Conservation (phyloP, 2,888 invertebrate genomes). For the Lasius fuliginosus region DNA sequence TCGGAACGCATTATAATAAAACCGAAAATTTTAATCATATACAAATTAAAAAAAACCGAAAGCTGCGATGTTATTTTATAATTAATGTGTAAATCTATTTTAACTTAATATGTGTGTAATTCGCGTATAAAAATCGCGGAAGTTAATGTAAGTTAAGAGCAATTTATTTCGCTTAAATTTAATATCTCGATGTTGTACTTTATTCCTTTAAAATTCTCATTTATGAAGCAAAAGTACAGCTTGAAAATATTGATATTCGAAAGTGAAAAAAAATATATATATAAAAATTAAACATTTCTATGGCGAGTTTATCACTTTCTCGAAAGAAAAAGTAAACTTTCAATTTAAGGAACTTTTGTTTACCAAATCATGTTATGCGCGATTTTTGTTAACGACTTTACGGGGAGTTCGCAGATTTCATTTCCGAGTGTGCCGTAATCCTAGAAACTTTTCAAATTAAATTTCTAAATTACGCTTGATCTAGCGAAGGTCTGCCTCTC, state of each 20-base stretch:
- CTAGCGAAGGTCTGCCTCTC: constrained; percentile 22
- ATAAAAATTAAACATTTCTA: background rate
- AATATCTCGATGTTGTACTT: background rate
- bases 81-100: constrained; percentile 29
- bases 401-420: constrained; percentile 59
- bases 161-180: constrained; percentile 21
- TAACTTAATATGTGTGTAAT: constrained; percentile 9
- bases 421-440: constrained; percentile 50
- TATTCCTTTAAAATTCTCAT: constrained; percentile 8
- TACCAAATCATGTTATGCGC: constrained; percentile 25
- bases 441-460: constrained; percentile 77
- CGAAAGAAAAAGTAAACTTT: background rate
- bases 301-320: background rate
- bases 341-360: constrained; percentile 30
- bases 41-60: background rate
- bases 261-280: background rate
- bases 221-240: background rate
- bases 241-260: background rate
- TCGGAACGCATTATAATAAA: background rate
- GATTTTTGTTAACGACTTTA: constrained; percentile 49
- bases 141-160: background rate
- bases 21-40: background rate
- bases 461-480: constrained; percentile 75
- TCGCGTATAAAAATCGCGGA: constrained; percentile 22
- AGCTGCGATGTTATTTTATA: background rate